Percentiles rank a stretch among this genome's conserved stretches.
Evolutionary conservation across 2,797 vertebrate genomes (phyloP).

Genomic region (Anguilla marmorata): DNA sequence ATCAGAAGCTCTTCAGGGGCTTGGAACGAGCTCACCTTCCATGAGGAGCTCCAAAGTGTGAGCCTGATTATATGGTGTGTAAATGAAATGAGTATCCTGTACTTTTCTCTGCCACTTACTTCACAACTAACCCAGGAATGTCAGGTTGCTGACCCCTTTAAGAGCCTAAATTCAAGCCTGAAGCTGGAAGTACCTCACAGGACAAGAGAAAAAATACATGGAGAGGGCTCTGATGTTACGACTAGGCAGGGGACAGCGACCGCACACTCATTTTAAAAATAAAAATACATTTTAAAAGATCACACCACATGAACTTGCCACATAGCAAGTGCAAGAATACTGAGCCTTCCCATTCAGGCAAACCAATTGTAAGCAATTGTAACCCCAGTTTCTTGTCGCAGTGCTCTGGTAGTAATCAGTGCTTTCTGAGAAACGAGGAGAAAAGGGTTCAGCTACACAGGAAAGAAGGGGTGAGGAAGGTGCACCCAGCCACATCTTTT

Average conservation of each 20-base stretch:
- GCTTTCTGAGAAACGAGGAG: not conserved
- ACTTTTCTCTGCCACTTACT: not conserved
- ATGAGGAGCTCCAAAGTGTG: not conserved
- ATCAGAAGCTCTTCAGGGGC: not conserved
- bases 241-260: not conserved
- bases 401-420: not conserved
- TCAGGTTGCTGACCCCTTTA: no score
- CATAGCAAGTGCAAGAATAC: no score
- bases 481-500: no score
- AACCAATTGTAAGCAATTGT: no score
- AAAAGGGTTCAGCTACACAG: not conserved
- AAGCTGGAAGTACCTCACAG: not conserved
- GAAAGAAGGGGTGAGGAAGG: not conserved
- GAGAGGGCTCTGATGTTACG: not conserved
- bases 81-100: not conserved
- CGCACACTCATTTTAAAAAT: not conserved
- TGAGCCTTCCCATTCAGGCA: no score
- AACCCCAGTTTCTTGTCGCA: no score
- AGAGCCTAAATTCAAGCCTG: not conserved
- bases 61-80: not conserved
- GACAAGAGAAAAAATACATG: not conserved
- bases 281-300: not conserved
- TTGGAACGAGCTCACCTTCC: no score
- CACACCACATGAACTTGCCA: no score
- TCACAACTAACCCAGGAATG: not conserved